phyloP scores from a whole-genome alignment of 1,140 invertebrate genomes.

The Nomia melanderi region DNA sequence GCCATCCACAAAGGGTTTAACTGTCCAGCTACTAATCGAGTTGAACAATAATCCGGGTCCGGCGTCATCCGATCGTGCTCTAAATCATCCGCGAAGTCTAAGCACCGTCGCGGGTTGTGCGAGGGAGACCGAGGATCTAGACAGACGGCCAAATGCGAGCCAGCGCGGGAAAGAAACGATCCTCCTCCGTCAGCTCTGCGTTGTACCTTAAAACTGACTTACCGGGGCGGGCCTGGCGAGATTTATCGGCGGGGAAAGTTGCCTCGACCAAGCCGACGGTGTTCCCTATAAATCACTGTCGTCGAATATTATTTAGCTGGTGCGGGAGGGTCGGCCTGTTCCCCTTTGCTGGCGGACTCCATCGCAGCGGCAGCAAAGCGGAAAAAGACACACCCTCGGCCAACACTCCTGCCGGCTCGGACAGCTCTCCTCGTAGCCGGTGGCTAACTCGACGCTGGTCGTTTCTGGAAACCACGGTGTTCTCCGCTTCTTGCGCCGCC shows the following conservation, averaged over 20 bases:
- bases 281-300: slow-evolving; percentile 38
- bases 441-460: background rate
- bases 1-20: no score
- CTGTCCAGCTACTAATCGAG: no score
- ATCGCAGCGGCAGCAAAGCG: slow-evolving; percentile 75
- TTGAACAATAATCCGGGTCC: no score
- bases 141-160: slow-evolving; percentile 3
- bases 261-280: slow-evolving; percentile 1
- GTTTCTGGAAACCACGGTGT: background rate
- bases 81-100: background rate
- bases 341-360: slow-evolving; percentile 75
- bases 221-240: slow-evolving; percentile 24
- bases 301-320: slow-evolving; percentile 56
- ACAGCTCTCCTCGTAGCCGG: background rate
- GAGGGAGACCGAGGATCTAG: background rate
- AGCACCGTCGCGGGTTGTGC: background rate
- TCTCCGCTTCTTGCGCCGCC: background rate
- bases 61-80: background rate
- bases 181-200: background rate
- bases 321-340: slow-evolving; percentile 75
- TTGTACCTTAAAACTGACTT: slow-evolving; percentile 24
- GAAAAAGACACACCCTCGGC: slow-evolving; percentile 76
- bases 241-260: slow-evolving; percentile 13
- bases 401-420: slow-evolving; percentile 59
- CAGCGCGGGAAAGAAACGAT: background rate